Evolutionary conservation across 2,113 vertebrate genomes (phyloP).

Genomic region (Hymenochirus boettgeri): DNA sequence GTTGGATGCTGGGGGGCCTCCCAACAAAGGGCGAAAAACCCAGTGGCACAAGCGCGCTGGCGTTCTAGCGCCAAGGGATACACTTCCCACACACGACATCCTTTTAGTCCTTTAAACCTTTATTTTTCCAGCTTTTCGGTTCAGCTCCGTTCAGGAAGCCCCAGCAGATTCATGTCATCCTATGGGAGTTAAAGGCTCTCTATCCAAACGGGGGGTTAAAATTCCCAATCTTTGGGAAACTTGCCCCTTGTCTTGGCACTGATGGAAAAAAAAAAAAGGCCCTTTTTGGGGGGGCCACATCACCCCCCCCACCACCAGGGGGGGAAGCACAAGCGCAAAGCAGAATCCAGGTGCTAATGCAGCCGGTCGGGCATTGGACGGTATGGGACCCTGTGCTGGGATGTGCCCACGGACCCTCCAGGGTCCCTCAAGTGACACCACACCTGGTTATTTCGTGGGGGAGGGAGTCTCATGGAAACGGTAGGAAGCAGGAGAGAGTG

Average conservation of each 20-base stretch:
- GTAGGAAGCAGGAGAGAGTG: not conserved
- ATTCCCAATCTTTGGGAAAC: slow-evolving; percentile 70
- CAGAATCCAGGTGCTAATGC: slow-evolving; percentile 39
- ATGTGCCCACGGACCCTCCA: slow-evolving; percentile 24
- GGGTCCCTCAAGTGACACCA: not conserved
- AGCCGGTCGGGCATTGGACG: slow-evolving; percentile 16
- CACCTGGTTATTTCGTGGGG: not conserved
- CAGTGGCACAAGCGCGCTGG: slow-evolving; percentile 75
- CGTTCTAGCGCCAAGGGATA: slow-evolving; percentile 83
- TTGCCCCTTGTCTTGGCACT: slow-evolving; percentile 58
- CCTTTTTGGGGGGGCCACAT: too few relatives aligned
- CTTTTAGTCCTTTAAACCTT: slow-evolving; percentile 71
- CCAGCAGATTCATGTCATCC: slow-evolving; percentile 61
- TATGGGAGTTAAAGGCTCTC: slow-evolving; percentile 51
- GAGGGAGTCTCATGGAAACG: not conserved
- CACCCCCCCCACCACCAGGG: too few relatives aligned
- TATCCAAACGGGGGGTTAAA: slow-evolving; percentile 56
- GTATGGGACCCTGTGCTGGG: slow-evolving; percentile 8
- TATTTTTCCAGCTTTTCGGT: slow-evolving; percentile 65
- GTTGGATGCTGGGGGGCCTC: slow-evolving; percentile 69
- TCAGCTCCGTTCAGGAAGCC: slow-evolving; percentile 64
- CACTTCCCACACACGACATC: slow-evolving; percentile 74
- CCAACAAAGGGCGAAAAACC: slow-evolving; percentile 71
- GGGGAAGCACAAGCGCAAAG: slow-evolving; percentile 66
- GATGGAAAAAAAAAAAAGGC: too few relatives aligned